Evolutionary conservation across 1,140 invertebrate species (phyloP), one percentile per base, ranked within the genome.

Genomic region (Drosophila pallidifrons): DNA sequence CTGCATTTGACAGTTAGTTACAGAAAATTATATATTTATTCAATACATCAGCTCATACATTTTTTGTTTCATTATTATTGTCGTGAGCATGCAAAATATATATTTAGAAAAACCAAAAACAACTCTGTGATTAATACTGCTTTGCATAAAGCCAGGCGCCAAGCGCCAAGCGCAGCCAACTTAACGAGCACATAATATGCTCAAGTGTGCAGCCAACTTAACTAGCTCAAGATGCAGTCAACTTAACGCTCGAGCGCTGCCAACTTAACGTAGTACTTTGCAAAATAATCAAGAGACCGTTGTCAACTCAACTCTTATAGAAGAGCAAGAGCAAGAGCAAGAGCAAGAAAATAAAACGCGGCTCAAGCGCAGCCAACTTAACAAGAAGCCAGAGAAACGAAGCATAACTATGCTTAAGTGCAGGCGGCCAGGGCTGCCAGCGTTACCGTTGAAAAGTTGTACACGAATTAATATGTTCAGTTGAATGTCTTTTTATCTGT

Each of bases 231-330:
- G 32, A 32, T 57, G 60, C 60, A 38, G 43, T 16, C 49, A 71
- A 54, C 59, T 54, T 54, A 70, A 70, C 38, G 47, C 55, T 63
- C 20, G 20, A 71, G 38, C 52, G 68, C 68, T 28, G 51, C 41
- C 49, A 71, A 54, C 30, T 46, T 49, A 58, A 64, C 49, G 47
- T 28, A 20, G 30, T 38, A 35, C 28, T 25, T 57, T 57, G 13
- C n/a, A 11, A 45, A 16, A 47, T 35, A 35, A 45, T 57, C 25
- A 58, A 30, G 32, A 7, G 65, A 45, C 30, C 6, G 20, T 25
- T 10, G 35, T 38, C 35, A 38, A 49, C 16, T n/a, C 49, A 58
- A 15, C 43, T 25, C 20, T 41, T 38, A 15, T 10, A 35, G 5
- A 20, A n/a, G 30, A 43, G 5, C 32, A 38, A 38, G 20, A 16